Evolutionary conservation across 2,888 invertebrate genomes (phyloP), one percentile per base, ranked within the genome.

Genomic region (Pomacea canaliculata): DNA sequence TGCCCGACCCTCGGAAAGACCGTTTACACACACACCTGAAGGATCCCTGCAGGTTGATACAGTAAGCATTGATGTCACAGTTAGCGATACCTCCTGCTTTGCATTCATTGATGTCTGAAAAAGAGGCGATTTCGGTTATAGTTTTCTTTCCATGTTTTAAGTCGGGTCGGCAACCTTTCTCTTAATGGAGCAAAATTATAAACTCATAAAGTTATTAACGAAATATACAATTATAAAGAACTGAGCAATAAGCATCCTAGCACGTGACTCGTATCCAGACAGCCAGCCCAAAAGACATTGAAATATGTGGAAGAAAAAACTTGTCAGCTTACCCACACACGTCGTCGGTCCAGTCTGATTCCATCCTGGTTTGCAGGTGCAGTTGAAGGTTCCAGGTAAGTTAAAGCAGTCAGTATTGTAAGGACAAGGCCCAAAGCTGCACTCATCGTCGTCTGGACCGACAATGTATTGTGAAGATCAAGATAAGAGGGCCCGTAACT

Each of bases 11-110:
- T 63, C 82, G 71, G 79, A 76, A 88, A 48, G 85, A 86, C 60
- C 81, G 76, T 88, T 95, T 94, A 88, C 98, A 98, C 63, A 95
- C 93, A 90, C 98, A 98, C 89, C 96, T 96, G 89, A 94, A 98
- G 84, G 95, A 94, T 74, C 97, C 97, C 19, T 94, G 93, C 0
- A 95, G 95, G 89, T 98, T 97, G 81, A 97, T 95, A 88, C 98
- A 98, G 67, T 94, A 94, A 0, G 97, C 96, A 89, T 96, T 95
- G 3, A 92, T 86, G 51, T 95, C 95, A 51, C 80, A 80, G 62
- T 71, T 70, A 65, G 76, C 67, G 19, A 48, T 77, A 2, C 63
- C 70, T 27, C 27, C 65, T 37, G 37, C 0, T 7, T 63, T 70
- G 75, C 80, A 80, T 62, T 80, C 80, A 59, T 80, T 76, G 49